Evolutionary conservation across 2,888 invertebrate species (phyloP), one percentile per base, ranked within the genome.

Genomic region (Scotopteryx bipunctaria): DNA sequence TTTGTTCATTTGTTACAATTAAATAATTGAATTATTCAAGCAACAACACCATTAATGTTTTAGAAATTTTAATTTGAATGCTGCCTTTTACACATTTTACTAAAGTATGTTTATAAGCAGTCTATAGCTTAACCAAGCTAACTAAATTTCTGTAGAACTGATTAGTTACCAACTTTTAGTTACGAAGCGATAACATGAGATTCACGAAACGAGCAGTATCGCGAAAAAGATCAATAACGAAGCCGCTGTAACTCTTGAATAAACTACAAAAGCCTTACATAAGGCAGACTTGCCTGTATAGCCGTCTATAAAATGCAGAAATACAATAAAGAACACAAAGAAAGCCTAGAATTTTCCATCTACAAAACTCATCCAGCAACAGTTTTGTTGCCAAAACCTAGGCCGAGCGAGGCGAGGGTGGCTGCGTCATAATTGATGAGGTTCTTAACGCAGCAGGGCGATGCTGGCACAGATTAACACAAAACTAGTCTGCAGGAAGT

Each of bases 401-500:
- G 63, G 58, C 41, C 50, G 46, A 47, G 60, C 58, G 56, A 54
- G 45, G 50, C 51, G 59, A 81, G 85, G 85, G 85, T 76, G 80
- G 81, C 77, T 85, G 72, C 71, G 76, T 83, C 82, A 84, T 90
- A 90, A 90, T 90, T 85, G 86, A 90, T 89, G 89, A 85, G 82
- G 83, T 83, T 89, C 88, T 90, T 89, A 86, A 85, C 89, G 78
- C 90, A 81, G 86, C 85, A 80, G 88, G 86, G 87, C 73, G 74
- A 81, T 49, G 14, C 31, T 42, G 42, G 5, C 52, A 46, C 37
- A 46, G 52, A 46, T 25, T 8, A 15, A 36, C n/a, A 8, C 14
- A 9, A 14, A 11, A 45, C 16, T 14, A 27, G 6, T 15, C 2
- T 27, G 9, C 2, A 33, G 16, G 13, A 37, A 41, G 11, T 42